A percentile compares a stretch with the other conserved stretches of the same genome.
These are phyloP conservation scores for Hemiprocne comata DNA, from an alignment of 2,113 vertebrate species.

Conservation along the genomic window DNA sequence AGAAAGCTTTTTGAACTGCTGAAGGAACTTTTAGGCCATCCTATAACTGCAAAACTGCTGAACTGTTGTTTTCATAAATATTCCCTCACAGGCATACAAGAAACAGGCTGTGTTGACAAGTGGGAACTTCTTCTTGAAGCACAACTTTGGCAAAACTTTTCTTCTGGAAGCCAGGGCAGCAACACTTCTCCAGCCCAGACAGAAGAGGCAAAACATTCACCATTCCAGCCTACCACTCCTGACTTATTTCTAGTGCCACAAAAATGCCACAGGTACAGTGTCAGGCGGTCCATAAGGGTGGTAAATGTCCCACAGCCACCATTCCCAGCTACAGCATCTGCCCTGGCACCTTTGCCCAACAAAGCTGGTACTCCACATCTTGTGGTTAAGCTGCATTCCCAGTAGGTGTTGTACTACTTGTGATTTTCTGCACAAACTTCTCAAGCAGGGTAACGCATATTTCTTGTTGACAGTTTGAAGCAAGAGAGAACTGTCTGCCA, in stretches of 20 bases:
- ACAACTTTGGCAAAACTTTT: constrained; percentile 12
- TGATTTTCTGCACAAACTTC: neutral
- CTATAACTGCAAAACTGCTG: neutral
- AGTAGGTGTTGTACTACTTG: neutral
- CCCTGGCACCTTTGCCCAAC: neutral
- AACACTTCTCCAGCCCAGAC: neutral
- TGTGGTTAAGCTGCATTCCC: neutral
- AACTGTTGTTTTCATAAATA: neutral
- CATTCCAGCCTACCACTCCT: neutral
- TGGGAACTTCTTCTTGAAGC: neutral
- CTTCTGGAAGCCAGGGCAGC: neutral
- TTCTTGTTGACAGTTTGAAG: constrained; percentile 7
- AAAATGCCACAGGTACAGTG: neutral
- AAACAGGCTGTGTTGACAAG: neutral
- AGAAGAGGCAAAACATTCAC: neutral
- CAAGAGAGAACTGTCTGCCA: neutral
- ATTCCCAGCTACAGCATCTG: neutral
- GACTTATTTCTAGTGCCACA: neutral
- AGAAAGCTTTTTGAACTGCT: neutral
- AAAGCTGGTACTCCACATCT: neutral
- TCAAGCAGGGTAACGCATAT: neutral
- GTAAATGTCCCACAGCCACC: neutral
- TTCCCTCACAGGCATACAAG: neutral
- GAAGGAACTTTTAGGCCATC: neutral
- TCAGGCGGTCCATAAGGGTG: neutral